Conservation (phyloP, 2,113 vertebrate genomes). For the human (Homo sapiens) region GRCh38 chr18:35677501-35678000, state of each 20-base stretch:
- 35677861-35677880: slow-evolving; percentile 31
- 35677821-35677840: slow-evolving; percentile 49
- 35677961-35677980: slow-evolving; percentile 29
- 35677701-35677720: slow-evolving; percentile 94
- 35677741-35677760: slow-evolving; percentile 98
- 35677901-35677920: slow-evolving; percentile 1
- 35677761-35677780: slow-evolving; percentile 46
- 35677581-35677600: slow-evolving; percentile 93
- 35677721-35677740: slow-evolving; percentile 98
- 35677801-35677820: slow-evolving; percentile 23
- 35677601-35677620: slow-evolving; percentile 97
- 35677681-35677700: slow-evolving; percentile 96
- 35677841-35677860: slow-evolving; percentile 32
- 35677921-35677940: slow-evolving; percentile 24
- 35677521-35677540: neutral
- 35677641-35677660: slow-evolving; percentile 99
- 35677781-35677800: slow-evolving; percentile 15
- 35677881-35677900: slow-evolving; percentile 43
- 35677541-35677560: slow-evolving; percentile 1
- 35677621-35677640: slow-evolving; percentile 97
- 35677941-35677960: slow-evolving; percentile 40
- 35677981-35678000: slow-evolving; percentile 57
- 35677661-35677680: slow-evolving; percentile 98
- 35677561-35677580: slow-evolving; percentile 63
- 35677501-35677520: slow-evolving; percentile 20